Percentiles rank a stretch among this genome's conserved stretches.
These are phyloP conservation scores for Pardalotus punctatus DNA, from an alignment of 2,113 vertebrate genomes.

Conservation along the genomic window DNA sequence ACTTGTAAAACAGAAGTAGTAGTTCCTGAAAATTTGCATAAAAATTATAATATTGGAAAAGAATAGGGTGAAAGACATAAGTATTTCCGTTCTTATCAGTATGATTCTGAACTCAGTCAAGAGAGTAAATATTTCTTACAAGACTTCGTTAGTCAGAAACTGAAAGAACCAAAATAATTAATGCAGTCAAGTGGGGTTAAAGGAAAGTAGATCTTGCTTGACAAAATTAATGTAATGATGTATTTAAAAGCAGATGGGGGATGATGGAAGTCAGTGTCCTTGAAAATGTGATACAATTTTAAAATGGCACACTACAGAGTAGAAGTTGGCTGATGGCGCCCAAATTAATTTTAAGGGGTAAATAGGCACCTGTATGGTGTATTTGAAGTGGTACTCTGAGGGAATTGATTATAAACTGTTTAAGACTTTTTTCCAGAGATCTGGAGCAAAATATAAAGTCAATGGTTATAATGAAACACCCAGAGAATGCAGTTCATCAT, in stretches of 20 bases:
- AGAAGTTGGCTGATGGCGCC: background rate
- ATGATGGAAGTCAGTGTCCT: background rate
- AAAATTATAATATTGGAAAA: background rate
- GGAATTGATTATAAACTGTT: background rate
- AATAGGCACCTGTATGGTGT: background rate
- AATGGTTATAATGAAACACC: background rate
- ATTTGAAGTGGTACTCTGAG: background rate
- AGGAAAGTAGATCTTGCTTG: background rate
- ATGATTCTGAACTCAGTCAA: background rate
- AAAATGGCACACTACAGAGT: background rate
- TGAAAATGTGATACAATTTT: background rate
- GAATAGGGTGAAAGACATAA: background rate
- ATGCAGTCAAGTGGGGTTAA: background rate
- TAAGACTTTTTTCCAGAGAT: background rate
- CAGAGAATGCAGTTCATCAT: background rate
- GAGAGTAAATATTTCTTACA: background rate
- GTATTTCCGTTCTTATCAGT: background rate
- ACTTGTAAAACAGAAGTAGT: background rate
- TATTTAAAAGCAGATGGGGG: background rate
- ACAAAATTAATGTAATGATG: background rate
- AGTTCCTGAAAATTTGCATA: background rate
- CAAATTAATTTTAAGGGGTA: background rate
- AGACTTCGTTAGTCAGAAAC: background rate
- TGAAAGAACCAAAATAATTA: background rate
- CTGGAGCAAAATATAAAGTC: background rate